Evolutionary conservation across 2,888 invertebrate genomes (phyloP).

Genomic region (Habrosyne pyritoides): DNA sequence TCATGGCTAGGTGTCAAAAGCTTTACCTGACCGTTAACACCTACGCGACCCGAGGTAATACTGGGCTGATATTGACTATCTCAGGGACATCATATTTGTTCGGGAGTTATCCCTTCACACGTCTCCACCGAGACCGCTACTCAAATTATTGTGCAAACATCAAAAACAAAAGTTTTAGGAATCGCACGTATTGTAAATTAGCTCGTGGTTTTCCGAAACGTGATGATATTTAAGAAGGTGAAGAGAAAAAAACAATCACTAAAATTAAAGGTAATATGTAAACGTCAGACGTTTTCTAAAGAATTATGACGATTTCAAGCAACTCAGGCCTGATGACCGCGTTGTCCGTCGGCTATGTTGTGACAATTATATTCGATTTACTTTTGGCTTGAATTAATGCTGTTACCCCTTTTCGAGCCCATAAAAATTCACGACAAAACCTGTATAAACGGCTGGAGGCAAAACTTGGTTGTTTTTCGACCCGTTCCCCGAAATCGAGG

Average conservation of each 20-base stretch:
- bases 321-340: slow-evolving; percentile 27
- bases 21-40: slow-evolving; percentile 78
- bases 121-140: slow-evolving; percentile 63
- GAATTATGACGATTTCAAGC: slow-evolving; percentile 12
- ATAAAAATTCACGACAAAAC: slow-evolving; percentile 81
- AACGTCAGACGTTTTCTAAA: slow-evolving; percentile 5
- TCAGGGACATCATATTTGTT: slow-evolving; percentile 71
- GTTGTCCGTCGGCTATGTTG: slow-evolving; percentile 23
- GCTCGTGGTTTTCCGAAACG: slow-evolving; percentile 25
- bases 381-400: slow-evolving; percentile 63
- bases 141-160: slow-evolving; percentile 73
- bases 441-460: slow-evolving; percentile 78
- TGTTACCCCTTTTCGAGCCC: slow-evolving; percentile 62
- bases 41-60: slow-evolving; percentile 62
- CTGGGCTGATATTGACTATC: slow-evolving; percentile 66
- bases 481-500: slow-evolving; percentile 79
- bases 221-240: slow-evolving; percentile 2
- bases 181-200: slow-evolving; percentile 52
- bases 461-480: slow-evolving; percentile 72
- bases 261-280: slow-evolving; percentile 12
- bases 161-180: slow-evolving; percentile 52
- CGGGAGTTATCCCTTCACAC: slow-evolving; percentile 80
- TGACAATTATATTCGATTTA: slow-evolving; percentile 51
- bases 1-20: slow-evolving; percentile 80
- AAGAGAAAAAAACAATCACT: slow-evolving; percentile 23